These are phyloP conservation scores for Mormyrus iriodes DNA, from an alignment of 2,113 vertebrate species.

Conservation along the genomic window DNA sequence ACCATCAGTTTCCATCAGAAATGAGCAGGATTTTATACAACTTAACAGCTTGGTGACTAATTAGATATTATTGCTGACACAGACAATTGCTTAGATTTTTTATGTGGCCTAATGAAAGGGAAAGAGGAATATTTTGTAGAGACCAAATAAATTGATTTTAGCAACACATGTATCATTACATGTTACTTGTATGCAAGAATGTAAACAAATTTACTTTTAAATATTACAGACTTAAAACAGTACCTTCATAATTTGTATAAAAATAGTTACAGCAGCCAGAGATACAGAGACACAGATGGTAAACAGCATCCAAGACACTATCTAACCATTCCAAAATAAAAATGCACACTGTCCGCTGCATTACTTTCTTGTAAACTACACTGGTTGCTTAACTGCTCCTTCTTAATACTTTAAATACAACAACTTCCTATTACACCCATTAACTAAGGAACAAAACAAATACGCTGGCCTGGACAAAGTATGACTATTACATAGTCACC, in stretches of 20 bases:
- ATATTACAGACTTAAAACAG: not conserved
- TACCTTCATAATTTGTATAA: not conserved
- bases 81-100: not conserved
- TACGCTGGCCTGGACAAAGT: not conserved
- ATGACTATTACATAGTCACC: not conserved
- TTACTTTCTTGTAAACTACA: not conserved
- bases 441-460: not conserved
- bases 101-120: not conserved
- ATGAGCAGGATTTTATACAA: not conserved
- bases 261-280: conserved; percentile 5
- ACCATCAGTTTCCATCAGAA: not conserved
- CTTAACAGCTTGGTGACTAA: not conserved
- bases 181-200: not conserved
- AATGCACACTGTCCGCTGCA: not conserved
- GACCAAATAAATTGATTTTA: not conserved
- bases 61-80: not conserved
- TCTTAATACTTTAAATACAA: not conserved
- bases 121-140: not conserved
- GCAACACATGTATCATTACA: not conserved
- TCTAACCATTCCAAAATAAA: not conserved
- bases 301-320: not conserved
- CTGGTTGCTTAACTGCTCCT: not conserved
- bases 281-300: not conserved
- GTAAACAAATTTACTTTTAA: not conserved
- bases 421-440: not conserved